Conservation (phyloP, 2,888 invertebrate species). For the Helobdella robusta region DNA sequence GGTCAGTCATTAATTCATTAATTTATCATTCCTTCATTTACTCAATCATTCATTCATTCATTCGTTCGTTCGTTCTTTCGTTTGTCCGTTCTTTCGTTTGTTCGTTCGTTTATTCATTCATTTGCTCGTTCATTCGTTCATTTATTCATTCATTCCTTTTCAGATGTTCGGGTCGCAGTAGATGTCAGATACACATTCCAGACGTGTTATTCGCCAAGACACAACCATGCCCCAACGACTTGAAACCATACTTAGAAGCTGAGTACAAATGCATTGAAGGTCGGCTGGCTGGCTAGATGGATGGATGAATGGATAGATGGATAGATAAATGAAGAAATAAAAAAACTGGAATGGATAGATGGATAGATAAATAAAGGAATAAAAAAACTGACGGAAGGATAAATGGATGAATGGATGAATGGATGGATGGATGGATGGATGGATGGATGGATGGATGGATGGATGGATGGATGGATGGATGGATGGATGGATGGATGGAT, state of each 20-base stretch:
- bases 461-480: not conserved
- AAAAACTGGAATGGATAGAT: not conserved
- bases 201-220: constrained; percentile 31
- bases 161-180: constrained; percentile 29
- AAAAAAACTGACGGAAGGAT: not conserved
- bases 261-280: constrained; percentile 30
- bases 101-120: not conserved
- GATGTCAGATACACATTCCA: constrained; percentile 30
- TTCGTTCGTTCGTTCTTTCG: not conserved
- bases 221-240: constrained; percentile 31
- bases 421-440: constrained; percentile 6
- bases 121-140: not conserved
- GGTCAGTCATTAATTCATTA: not conserved
- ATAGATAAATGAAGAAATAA: not conserved
- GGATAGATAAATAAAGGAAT: not conserved
- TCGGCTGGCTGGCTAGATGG: constrained; percentile 3
- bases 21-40: not conserved
- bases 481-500: not conserved
- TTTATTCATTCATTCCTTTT: not conserved
- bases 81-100: not conserved
- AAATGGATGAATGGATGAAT: not conserved
- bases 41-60: not conserved
- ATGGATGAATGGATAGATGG: not conserved
- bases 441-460: not conserved
- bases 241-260: constrained; percentile 34